phyloP scores from a whole-genome alignment of 2,113 vertebrate species.

The Ophiodon elongatus region DNA sequence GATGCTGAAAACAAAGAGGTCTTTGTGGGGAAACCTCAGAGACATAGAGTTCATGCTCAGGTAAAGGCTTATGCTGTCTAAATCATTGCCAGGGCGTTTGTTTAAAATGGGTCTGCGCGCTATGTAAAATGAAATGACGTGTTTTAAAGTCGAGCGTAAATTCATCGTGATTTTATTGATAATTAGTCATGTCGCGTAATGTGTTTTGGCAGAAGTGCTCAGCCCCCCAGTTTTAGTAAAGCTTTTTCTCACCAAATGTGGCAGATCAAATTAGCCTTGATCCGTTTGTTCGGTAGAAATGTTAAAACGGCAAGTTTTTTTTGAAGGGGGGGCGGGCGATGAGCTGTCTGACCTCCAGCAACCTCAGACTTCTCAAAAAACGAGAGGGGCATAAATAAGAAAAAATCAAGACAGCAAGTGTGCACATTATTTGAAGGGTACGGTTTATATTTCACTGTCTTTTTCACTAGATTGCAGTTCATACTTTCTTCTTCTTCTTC shows the following conservation, averaged over 20 bases:
- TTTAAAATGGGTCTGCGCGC: conserved; percentile 66
- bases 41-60: conserved; percentile 71
- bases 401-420: conserved; percentile 10
- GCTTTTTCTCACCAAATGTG: conserved; percentile 63
- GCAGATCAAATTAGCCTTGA: conserved; percentile 67
- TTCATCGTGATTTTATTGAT: conserved; percentile 73
- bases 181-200: conserved; percentile 65
- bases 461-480: conserved; percentile 16
- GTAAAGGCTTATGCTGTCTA: conserved; percentile 73
- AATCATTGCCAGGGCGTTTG: conserved; percentile 72
- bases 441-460: conserved; percentile 14
- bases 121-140: conserved; percentile 61
- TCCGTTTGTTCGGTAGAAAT: conserved; percentile 36
- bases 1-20: conserved; percentile 74
- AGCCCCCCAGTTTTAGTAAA: conserved; percentile 24
- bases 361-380: conserved; percentile 35
- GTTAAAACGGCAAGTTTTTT: conserved; percentile 11
- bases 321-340: neutral
- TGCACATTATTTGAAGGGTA: conserved; percentile 15
- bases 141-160: conserved; percentile 62
- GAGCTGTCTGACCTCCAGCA: conserved; percentile 48
- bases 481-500: no score
- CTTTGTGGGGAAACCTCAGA: conserved; percentile 73
- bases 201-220: conserved; percentile 60
- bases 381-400: conserved; percentile 20